Evolutionary conservation across 1,140 invertebrate species (phyloP).

Genomic region (Grapholita molesta): DNA sequence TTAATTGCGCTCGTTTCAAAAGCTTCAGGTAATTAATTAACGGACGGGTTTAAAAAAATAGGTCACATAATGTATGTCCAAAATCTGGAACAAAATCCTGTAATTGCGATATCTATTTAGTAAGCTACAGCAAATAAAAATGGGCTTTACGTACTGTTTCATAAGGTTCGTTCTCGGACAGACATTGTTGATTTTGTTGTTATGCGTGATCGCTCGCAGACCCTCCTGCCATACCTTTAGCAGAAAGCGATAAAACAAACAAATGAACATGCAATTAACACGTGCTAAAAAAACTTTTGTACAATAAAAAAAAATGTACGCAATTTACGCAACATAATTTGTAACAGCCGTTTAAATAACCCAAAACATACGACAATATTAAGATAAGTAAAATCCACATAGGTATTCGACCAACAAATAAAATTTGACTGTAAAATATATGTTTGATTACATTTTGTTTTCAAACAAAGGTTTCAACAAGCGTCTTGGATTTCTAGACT

Average conservation of each 20-base stretch:
- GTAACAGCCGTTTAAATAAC: background rate
- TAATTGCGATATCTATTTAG: background rate
- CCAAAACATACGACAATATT: slow-evolving; percentile 9
- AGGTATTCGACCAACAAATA: background rate
- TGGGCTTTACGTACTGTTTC: slow-evolving; percentile 95
- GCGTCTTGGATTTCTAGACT: too few relatives aligned
- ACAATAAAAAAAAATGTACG: slow-evolving; percentile 22
- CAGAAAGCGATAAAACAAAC: slow-evolving; percentile 57
- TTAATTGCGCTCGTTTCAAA: background rate
- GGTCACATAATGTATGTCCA: background rate
- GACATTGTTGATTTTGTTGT: slow-evolving; percentile 97
- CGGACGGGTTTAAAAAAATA: background rate
- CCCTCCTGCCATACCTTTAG: slow-evolving; percentile 94
- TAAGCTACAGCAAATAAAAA: background rate
- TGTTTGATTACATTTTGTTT: too few relatives aligned
- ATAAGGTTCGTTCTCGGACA: slow-evolving; percentile 96
- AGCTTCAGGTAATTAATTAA: background rate
- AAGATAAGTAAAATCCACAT: background rate
- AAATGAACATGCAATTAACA: slow-evolving; percentile 46
- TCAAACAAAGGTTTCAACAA: too few relatives aligned
- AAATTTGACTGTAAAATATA: background rate
- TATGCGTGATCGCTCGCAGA: slow-evolving; percentile 94
- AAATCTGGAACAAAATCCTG: background rate
- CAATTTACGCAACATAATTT: slow-evolving; percentile 14
- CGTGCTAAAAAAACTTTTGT: slow-evolving; percentile 31